Evolutionary conservation across 1,140 invertebrate genomes (phyloP).

Genomic region (Drosophila pseudoobscura): DNA sequence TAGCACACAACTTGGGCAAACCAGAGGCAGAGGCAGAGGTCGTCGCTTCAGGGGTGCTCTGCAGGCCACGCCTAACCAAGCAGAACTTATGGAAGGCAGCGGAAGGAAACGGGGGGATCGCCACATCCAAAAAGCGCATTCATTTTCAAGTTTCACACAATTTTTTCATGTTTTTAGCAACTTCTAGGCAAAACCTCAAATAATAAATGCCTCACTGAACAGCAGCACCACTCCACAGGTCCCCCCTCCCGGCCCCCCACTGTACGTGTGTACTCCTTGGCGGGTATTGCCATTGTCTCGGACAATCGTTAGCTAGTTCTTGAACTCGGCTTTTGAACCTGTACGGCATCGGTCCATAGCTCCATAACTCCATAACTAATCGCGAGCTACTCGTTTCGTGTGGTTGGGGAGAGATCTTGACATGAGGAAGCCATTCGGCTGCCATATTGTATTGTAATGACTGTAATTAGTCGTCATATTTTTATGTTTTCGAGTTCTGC

Average conservation of each 20-base stretch:
- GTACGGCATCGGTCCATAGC: slow-evolving; percentile 6
- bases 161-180: slow-evolving; percentile 13
- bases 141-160: slow-evolving; percentile 31
- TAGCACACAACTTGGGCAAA: slow-evolving; percentile 33
- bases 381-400: slow-evolving; percentile 31
- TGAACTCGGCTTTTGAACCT: slow-evolving; percentile 51
- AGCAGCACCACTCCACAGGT: background rate
- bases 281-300: slow-evolving; percentile 33
- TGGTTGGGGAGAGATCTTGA: slow-evolving; percentile 20
- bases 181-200: background rate
- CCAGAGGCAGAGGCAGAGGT: slow-evolving; percentile 21
- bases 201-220: background rate
- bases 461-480: slow-evolving; percentile 37
- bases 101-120: background rate
- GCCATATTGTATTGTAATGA: slow-evolving; percentile 49
- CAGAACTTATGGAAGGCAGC: background rate
- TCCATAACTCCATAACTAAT: slow-evolving; percentile 35
- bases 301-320: slow-evolving; percentile 48
- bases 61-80: slow-evolving; percentile 29
- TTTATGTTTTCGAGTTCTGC: background rate
- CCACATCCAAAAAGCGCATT: slow-evolving; percentile 38
- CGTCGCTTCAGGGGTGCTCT: slow-evolving; percentile 1
- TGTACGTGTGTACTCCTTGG: slow-evolving; percentile 2
- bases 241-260: background rate
- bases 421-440: slow-evolving; percentile 45